Percentiles rank a stretch among this genome's conserved stretches.
These are phyloP conservation scores for Neuroterus valhalla DNA, from an alignment of 1,140 invertebrate species.

Conservation along the genomic window DNA sequence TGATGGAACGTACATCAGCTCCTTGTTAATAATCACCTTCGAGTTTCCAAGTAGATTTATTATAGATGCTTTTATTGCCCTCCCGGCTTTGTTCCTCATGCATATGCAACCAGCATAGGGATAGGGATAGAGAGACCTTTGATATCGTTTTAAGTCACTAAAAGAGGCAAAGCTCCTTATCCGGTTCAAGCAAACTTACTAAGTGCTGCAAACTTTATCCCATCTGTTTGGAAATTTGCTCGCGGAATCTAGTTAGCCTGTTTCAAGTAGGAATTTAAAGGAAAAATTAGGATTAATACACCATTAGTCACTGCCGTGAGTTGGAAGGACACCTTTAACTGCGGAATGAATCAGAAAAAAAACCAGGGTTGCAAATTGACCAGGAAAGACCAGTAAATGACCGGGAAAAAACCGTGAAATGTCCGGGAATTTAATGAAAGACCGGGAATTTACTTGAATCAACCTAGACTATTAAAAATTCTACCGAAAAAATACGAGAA, in stretches of 20 bases:
- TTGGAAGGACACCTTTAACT: too few species aligned
- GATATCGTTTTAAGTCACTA: not conserved
- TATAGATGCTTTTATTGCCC: constrained; percentile 17
- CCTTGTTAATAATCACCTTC: not conserved
- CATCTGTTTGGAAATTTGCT: constrained; percentile 7
- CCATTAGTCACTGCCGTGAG: too few species aligned
- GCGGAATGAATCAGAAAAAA: too few species aligned
- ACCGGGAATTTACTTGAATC: too few species aligned
- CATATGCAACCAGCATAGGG: constrained; percentile 5
- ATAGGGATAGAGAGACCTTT: not conserved
- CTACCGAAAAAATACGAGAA: too few species aligned
- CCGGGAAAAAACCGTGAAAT: too few species aligned
- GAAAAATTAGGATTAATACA: not conserved
- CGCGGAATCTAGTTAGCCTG: not conserved
- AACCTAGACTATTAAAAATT: too few species aligned
- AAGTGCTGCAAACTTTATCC: constrained; percentile 6
- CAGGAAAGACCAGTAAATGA: too few species aligned
- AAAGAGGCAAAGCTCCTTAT: constrained; percentile 21
- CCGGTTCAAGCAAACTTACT: constrained; percentile 7
- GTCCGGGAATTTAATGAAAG: too few species aligned
- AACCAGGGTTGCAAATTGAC: too few species aligned
- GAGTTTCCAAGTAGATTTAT: constrained; percentile 18
- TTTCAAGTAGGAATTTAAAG: not conserved
- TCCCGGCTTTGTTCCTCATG: constrained; percentile 20
- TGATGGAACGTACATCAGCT: not conserved